Conservation (phyloP, 2,888 invertebrate species). For the Cantharis flavilabris region DNA sequence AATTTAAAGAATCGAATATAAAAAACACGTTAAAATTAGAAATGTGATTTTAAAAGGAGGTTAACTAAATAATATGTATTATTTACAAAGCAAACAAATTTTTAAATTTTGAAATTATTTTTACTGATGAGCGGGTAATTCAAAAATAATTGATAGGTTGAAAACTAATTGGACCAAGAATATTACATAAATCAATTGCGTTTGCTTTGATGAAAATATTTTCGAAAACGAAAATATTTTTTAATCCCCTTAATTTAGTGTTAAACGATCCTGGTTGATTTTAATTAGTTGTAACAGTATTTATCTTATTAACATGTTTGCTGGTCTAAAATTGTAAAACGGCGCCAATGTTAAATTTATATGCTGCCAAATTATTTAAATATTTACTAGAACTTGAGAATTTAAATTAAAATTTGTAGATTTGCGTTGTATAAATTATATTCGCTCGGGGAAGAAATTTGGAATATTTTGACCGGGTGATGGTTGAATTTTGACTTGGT, state of each 20-base stretch:
- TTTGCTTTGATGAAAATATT: neutral
- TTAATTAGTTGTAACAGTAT: neutral
- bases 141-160: neutral
- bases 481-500: too few species aligned
- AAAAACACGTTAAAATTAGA: neutral
- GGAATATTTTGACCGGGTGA: neutral
- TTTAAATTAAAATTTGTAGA: neutral
- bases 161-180: neutral
- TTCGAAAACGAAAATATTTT: neutral
- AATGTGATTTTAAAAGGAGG: neutral
- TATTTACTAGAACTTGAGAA: neutral
- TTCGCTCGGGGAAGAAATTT: neutral
- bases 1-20: neutral
- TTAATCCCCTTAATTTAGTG: neutral
- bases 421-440: neutral
- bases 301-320: conserved; percentile 15
- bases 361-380: conserved; percentile 10
- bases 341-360: conserved; percentile 10
- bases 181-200: neutral
- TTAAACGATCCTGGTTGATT: neutral
- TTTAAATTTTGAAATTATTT: neutral
- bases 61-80: neutral
- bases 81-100: too few species aligned
- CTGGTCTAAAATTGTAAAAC: conserved; percentile 9
- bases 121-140: neutral